Evolutionary conservation across 2,888 invertebrate genomes (phyloP), one percentile per base, ranked within the genome.

Genomic region (Cheilosia pagana): DNA sequence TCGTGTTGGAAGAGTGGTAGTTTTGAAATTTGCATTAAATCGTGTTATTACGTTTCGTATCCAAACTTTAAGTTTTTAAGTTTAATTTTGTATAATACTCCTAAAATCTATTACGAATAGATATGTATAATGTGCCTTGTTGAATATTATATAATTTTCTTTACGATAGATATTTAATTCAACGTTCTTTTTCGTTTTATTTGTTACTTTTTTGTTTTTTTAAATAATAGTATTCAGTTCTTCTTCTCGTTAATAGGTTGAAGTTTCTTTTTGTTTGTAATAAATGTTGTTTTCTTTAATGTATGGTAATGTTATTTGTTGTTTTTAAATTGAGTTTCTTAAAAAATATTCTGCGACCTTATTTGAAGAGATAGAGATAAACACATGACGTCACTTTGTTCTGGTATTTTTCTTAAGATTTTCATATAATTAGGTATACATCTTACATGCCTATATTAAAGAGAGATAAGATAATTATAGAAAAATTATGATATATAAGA

Each of bases 361-460:
- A 83, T 83, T 75, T 79, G 83, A 68, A 78, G 72, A 68, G 74
- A 83, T 74, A 83, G 78, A 82, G 82, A 83, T 83, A 78, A 83
- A 83, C 79, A 83, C 83, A 79, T 50, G 68, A 79, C 83, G 79
- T 83, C 83, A 83, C 79, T 83, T 83, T 83, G 74, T 78, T 83
- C 72, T 74, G 78, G 68, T 60, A 28, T 78, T 76, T 81, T 70
- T 82, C 70, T 53, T 39, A 70, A 53, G 52, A 41, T 59, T 79
- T 82, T 82, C 82, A 82, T 82, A 83, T 78, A 83, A 75, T 79
- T 72, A 83, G 77, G 83, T 83, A 79, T 79, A 83, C 83, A 79
- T 83, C 83, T 83, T 83, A 83, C 83, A 83, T 83, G 70, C 83
- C 83, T 83, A 79, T 65, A 79, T 79, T 83, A 75, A 83, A 83